Conservation (phyloP, 2,797 vertebrate genomes). For the Chaenodraco wilsoni region DNA sequence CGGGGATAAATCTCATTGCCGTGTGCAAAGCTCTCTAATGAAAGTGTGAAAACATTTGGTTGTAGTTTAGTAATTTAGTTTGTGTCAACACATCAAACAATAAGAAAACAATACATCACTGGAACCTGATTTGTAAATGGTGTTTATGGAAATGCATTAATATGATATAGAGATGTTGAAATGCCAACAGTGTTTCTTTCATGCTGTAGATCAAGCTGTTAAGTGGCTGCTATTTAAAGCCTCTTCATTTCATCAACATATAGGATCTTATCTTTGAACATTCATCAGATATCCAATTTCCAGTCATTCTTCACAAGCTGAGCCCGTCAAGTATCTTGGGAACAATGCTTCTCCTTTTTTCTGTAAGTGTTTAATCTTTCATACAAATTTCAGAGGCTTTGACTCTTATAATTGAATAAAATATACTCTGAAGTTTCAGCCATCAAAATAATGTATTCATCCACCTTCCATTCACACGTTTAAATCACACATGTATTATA, state of each 20-base stretch:
- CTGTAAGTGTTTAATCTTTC: neutral
- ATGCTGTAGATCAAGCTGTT: conserved; percentile 33
- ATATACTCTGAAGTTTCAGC: neutral
- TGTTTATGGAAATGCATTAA: conserved; percentile 22
- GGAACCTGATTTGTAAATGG: conserved; percentile 25
- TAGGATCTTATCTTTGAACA: conserved; percentile 24
- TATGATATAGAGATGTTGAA: conserved; percentile 20
- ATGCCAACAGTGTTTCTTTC: conserved; percentile 17
- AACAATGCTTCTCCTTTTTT: neutral
- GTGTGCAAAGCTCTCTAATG: conserved; percentile 39
- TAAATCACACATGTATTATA: neutral
- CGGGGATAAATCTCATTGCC: conserved; percentile 55
- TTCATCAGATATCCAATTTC: conserved; percentile 26
- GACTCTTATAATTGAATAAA: conserved; percentile 2
- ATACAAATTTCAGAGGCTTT: neutral
- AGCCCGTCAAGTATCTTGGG: neutral
- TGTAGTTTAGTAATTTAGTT: conserved; percentile 31
- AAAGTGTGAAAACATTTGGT: conserved; percentile 60
- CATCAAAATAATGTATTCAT: neutral
- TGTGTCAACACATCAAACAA: conserved; percentile 48
- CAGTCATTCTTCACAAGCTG: conserved; percentile 6
- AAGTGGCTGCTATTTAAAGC: conserved; percentile 33
- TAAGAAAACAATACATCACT: conserved; percentile 39
- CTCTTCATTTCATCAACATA: conserved; percentile 23
- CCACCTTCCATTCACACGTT: neutral